Percentiles rank a stretch among this genome's conserved stretches.
These are phyloP conservation scores for Ashinkailepas kermadecensis DNA, from an alignment of 2,888 invertebrate genomes.

Conservation along the genomic window DNA sequence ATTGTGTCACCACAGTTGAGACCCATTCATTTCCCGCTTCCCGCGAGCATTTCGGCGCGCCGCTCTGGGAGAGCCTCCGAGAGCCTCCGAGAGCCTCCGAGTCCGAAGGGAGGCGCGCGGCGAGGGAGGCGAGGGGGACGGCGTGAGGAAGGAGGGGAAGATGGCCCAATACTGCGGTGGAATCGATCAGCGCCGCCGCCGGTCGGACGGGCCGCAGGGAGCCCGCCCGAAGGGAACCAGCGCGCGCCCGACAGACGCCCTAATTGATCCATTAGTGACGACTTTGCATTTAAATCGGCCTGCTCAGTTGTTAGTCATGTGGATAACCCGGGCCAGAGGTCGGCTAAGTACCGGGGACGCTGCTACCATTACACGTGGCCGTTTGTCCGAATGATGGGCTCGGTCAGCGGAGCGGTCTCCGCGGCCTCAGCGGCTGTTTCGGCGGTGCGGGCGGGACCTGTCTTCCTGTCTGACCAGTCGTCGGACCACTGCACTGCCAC, in stretches of 20 bases:
- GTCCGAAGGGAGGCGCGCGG: no score
- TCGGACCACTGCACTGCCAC: no score
- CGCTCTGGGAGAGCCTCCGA: no score
- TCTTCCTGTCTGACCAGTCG: no score
- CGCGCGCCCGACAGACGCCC: not conserved
- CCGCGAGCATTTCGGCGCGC: no score
- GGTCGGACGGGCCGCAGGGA: not conserved
- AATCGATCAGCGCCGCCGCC: not conserved
- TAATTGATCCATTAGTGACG: slow-evolving; percentile 10
- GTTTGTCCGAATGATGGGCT: not conserved
- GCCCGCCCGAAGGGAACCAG: not conserved
- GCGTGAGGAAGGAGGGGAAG: not conserved
- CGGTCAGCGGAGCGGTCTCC: not conserved
- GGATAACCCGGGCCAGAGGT: not conserved
- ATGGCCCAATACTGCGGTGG: not conserved
- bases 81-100: no score
- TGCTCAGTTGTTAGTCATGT: not conserved
- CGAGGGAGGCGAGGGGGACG: no score
- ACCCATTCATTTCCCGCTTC: no score
- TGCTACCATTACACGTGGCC: not conserved
- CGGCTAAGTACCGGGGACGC: not conserved
- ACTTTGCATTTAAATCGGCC: slow-evolving; percentile 16
- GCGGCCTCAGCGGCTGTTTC: no score
- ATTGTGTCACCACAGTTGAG: no score
- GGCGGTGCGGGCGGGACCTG: no score